Base-by-base conservation (phyloP, 2,797 vertebrate genomes). In the Acanthurus leucopareius region DNA sequence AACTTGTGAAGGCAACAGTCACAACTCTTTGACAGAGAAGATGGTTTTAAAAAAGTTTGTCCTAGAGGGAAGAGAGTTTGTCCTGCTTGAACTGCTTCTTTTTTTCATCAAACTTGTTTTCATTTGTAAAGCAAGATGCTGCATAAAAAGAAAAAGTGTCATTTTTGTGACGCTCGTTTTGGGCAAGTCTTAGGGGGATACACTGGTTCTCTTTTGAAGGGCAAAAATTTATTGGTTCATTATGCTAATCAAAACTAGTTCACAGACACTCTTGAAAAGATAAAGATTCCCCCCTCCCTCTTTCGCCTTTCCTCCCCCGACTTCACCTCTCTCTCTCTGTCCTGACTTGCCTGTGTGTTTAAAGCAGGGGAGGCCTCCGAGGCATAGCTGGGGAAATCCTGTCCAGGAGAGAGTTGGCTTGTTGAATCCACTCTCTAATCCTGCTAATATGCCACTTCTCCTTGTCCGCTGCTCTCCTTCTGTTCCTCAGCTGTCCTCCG, bases 311-410 rank as follows among this genome's bases (percentile, higher is more conserved):
- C 61, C 60, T 76, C 59, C 63, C 32, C 61, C 64, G 19, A 22
- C 71, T 78, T 78, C 57, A 75, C 77, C 77, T 74, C 66, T 64
- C 69, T 80, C 47, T 82, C 62, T 86, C 73, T 90, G 85, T 89
- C 85, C 79, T 80, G 82, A 90, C 88, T 89, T 92, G 92, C 74
- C 86, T 92, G 83, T 73, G 74, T 90, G 87, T 90, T 91, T 88
- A 82, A 89, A 88, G 82, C 73, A 61, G 64, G 19, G 72, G 75
- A 90, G 82, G 84, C 79, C 91, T 92, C 88, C 74, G 77, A 86
- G 87, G 84, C 86, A 87, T 82, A 80, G 86, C 87, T 87, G 82
- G 77, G 86, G 88, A 92, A 88, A 90, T 89, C 91, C 84, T 84
- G 68, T 86, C 80, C 85, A 87, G 88, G 73, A 88, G 77, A 86